Conservation (phyloP, 1,140 invertebrate species). For the Bombus cullumanus region DNA sequence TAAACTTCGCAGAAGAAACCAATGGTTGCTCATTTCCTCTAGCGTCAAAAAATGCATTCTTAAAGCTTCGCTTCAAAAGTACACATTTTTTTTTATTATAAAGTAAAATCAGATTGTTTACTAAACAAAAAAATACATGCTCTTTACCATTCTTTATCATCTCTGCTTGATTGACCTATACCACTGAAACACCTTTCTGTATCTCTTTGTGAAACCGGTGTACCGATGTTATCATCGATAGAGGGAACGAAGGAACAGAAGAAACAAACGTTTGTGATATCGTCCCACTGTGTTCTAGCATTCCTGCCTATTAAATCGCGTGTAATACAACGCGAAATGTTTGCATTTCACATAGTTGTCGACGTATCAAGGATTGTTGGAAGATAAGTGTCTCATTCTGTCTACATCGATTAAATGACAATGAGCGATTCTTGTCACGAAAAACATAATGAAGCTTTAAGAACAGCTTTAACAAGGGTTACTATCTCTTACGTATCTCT, state of each 20-base stretch:
- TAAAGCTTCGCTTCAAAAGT: not conserved
- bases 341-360: constrained; percentile 53
- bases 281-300: constrained; percentile 20
- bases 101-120: not conserved
- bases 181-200: too few relatives aligned
- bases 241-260: constrained; percentile 1
- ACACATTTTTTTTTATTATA: not conserved
- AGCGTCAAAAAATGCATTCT: not conserved
- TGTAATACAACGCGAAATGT: constrained; percentile 40
- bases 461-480: not conserved
- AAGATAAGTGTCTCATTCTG: constrained; percentile 62
- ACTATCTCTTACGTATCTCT: not conserved
- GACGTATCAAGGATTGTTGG: constrained; percentile 50
- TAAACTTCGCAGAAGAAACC: not conserved
- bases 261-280: constrained; percentile 26
- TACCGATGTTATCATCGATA: constrained; percentile 22
- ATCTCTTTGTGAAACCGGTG: not conserved
- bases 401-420: constrained; percentile 48
- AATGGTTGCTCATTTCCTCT: not conserved
- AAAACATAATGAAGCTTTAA: not conserved
- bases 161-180: too few relatives aligned
- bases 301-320: constrained; percentile 33
- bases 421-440: constrained; percentile 14
- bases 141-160: too few relatives aligned
- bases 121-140: too few relatives aligned